These are phyloP conservation scores for Rotaria macrura DNA, from an alignment of 2,888 invertebrate genomes.

Conservation along the genomic window DNA sequence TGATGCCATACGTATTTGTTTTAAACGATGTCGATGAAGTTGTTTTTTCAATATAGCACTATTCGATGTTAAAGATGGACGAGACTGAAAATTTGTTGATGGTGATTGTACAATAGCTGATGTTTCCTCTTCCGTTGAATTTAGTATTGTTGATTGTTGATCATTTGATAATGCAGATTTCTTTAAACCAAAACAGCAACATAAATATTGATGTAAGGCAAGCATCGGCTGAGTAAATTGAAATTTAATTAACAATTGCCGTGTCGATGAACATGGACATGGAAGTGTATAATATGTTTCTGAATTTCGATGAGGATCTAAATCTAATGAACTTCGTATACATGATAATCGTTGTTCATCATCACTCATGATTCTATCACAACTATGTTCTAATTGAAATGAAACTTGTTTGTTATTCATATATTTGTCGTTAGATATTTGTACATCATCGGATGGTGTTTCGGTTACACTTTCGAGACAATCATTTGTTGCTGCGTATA, in stretches of 20 bases:
- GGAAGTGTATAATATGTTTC: not conserved
- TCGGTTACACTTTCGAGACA: not conserved
- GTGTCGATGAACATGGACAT: not conserved
- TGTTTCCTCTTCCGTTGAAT: not conserved
- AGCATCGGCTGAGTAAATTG: not conserved
- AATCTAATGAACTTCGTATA: not conserved
- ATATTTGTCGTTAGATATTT: not conserved
- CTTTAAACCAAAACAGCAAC: not conserved
- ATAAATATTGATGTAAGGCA: not conserved
- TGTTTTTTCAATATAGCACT: not conserved
- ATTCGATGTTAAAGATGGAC: not conserved
- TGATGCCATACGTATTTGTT: slow-evolving; percentile 27
- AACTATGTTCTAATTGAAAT: not conserved
- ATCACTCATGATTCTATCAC: not conserved
- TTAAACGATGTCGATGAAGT: not conserved
- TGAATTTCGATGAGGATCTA: not conserved
- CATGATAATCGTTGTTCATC: not conserved
- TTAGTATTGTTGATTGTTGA: not conserved
- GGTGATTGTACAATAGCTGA: not conserved
- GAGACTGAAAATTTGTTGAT: too few relatives aligned
- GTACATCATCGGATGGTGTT: not conserved
- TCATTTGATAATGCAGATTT: not conserved
- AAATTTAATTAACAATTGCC: not conserved
- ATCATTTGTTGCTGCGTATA: not conserved
- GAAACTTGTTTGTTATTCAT: not conserved